Evolutionary conservation across 2,888 invertebrate genomes (phyloP), one percentile per base, ranked within the genome.

Genomic region (Melieria picta): DNA sequence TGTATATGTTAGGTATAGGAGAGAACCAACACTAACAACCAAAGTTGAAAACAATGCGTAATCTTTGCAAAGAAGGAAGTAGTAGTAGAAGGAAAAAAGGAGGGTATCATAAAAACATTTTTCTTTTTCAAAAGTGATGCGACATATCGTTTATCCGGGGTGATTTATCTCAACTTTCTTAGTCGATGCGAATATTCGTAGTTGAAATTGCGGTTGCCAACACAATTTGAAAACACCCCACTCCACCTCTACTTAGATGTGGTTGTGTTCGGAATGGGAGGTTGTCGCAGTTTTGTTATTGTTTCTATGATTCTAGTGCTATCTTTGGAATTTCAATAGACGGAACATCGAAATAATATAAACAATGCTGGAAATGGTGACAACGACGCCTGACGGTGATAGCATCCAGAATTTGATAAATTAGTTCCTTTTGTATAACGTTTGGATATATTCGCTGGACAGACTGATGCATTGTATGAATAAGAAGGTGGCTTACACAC

Each of bases 61-160:
- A 65, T 13, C 42, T 73, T 73, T 75, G 69, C 30, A 42, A 11
- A 42, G 47, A 7, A 9, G 45, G 30, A 13, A 13, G 45, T 45
- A 67, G 60, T 57, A 57, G 67, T n/a, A 50, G 46, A 52, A 61
- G 30, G n/a, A 46, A 30, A 62, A 42, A 45, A 61, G 61, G 67
- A 72, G 75, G 76, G 79, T 80, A 80, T 81, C 81, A 81, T 80
- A 80, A 81, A 80, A 81, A 78, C 80, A 81, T 81, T 81, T 81
- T 80, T 81, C 81, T 80, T 81, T 80, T 80, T 79, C 79, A 79
- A 79, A 79, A 80, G 80, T 80, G 81, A 79, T 80, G 81, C 80
- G 82, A 82, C 81, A 79, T 81, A 82, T 81, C 81, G 81, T 80
- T 81, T 82, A 82, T 82, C 82, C 82, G 78, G 77, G 79, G 81